Evolutionary conservation across 2,797 vertebrate genomes (phyloP), one percentile per base, ranked within the genome.

Genomic region (Urosaurus nigricauda): DNA sequence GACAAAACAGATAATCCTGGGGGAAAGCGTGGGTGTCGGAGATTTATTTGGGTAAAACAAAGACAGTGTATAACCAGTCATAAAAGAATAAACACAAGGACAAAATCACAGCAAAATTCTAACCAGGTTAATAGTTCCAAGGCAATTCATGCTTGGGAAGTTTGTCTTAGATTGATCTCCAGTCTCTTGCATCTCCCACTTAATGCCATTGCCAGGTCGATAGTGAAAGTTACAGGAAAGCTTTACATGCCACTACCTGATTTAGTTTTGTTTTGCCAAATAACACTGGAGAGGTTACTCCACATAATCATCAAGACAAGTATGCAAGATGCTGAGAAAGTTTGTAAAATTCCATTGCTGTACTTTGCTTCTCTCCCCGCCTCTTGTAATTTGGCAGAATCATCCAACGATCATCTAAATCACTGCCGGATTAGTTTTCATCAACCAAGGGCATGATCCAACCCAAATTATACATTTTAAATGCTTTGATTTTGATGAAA

Each of bases 281-380:
- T 68, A 68, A 35, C 47, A 68, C 19, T 74, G 35, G 43, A n/a
- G 51, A 70, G 29, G 43, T 37, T 83, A 35, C 73, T 51, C 84
- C 60, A 78, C 84, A 82, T 65, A 87, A 90, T 92, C 92, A 94
- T 80, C 70, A 91, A 91, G 91, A 92, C 70, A 77, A 47, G 11
- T 77, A 47, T 9, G 91, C 79, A 83, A 85, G 80, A 89, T 77
- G 70, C 75, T 88, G 87, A 83, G 91, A 87, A 85, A 93, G 88
- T 84, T 93, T 92, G 95, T 96, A 96, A 94, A 95, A 96, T 95
- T 96, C 95, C 95, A 95, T 87, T 85, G 88, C 79, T 0, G 0
- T 82, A 87, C 93, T 89, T 92, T 89, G 87, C 90, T 92, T 88
- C 92, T 94, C 93, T 0, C 91, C 88, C 93, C 35, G 2, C n/a